These are phyloP conservation scores for Epinotia demarniana DNA, from an alignment of 2,888 invertebrate species.

Conservation along the genomic window DNA sequence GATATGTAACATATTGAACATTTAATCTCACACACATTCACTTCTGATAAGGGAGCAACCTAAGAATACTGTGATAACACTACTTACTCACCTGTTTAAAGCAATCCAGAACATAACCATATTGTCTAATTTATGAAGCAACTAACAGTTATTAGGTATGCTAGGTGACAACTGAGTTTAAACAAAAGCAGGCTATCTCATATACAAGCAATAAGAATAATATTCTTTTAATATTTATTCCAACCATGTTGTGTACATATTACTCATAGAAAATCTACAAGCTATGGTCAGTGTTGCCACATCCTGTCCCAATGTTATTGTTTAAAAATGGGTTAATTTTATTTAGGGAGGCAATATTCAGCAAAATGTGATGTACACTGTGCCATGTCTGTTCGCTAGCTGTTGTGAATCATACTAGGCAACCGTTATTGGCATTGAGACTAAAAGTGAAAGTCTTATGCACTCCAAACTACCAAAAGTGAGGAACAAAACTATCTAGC, in stretches of 20 bases:
- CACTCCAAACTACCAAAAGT: conserved; percentile 68
- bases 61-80: conserved; percentile 37
- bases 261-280: conserved; percentile 42
- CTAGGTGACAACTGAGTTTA: conserved; percentile 33
- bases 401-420: conserved; percentile 71
- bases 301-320: conserved; percentile 31
- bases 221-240: conserved; percentile 37
- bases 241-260: conserved; percentile 43
- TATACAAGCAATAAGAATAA: conserved; percentile 42
- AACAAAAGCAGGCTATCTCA: conserved; percentile 25
- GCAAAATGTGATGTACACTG: conserved; percentile 31
- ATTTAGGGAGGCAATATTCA: conserved; percentile 26
- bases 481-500: conserved; percentile 66
- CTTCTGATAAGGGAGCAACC: conserved; percentile 33
- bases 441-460: conserved; percentile 81
- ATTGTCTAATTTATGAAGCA: conserved; percentile 19
- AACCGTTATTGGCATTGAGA: conserved; percentile 80
- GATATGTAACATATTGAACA: not conserved
- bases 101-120: conserved; percentile 42
- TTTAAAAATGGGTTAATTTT: conserved; percentile 24
- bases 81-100: conserved; percentile 36
- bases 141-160: conserved; percentile 19
- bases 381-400: conserved; percentile 33
- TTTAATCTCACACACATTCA: conserved; percentile 20
- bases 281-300: conserved; percentile 45